Percentiles rank a stretch among this genome's conserved stretches.
phyloP scores from a whole-genome alignment of 2,113 vertebrate species.

The Pao palembangensis region DNA sequence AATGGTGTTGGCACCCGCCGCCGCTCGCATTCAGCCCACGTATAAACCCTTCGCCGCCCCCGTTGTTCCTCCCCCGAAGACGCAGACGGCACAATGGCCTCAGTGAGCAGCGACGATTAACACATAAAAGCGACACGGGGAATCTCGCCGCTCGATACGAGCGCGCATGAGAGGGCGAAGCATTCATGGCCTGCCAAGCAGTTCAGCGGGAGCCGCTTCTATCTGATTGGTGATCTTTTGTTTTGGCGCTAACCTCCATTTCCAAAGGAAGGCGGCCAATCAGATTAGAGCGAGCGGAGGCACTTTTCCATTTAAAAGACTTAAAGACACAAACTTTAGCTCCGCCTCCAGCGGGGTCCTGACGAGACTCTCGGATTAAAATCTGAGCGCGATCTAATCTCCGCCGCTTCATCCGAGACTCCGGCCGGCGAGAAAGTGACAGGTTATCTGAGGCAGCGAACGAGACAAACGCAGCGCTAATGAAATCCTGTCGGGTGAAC shows the following conservation, averaged over 20 bases:
- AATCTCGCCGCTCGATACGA: constrained; percentile 69
- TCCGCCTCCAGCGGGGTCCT: background rate
- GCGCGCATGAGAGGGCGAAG: constrained; percentile 62
- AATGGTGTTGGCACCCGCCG: constrained; percentile 62
- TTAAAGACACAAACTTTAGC: background rate
- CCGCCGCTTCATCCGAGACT: constrained; percentile 28
- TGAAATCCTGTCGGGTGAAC: constrained; percentile 1
- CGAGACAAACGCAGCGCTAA: constrained; percentile 21
- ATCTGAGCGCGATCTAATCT: constrained; percentile 41
- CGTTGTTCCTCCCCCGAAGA: constrained; percentile 62
- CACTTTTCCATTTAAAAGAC: constrained; percentile 54
- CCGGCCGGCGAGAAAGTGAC: constrained; percentile 11
- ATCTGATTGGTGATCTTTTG: constrained; percentile 77
- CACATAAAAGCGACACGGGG: constrained; percentile 72
- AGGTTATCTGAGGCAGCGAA: constrained; percentile 24
- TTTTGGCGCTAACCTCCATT: constrained; percentile 66
- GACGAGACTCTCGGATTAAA: constrained; percentile 44
- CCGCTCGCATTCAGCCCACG: constrained; percentile 53
- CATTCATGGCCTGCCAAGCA: constrained; percentile 68
- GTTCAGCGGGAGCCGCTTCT: constrained; percentile 61
- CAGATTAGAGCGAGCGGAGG: constrained; percentile 60
- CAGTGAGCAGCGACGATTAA: constrained; percentile 71
- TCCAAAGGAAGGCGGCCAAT: constrained; percentile 60
- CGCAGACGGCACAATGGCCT: constrained; percentile 66
- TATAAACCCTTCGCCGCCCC: constrained; percentile 1